Percentiles rank a stretch among this genome's conserved stretches.
Evolutionary conservation across 2,113 vertebrate species (phyloP).

Genomic region (Bubo bubo): DNA sequence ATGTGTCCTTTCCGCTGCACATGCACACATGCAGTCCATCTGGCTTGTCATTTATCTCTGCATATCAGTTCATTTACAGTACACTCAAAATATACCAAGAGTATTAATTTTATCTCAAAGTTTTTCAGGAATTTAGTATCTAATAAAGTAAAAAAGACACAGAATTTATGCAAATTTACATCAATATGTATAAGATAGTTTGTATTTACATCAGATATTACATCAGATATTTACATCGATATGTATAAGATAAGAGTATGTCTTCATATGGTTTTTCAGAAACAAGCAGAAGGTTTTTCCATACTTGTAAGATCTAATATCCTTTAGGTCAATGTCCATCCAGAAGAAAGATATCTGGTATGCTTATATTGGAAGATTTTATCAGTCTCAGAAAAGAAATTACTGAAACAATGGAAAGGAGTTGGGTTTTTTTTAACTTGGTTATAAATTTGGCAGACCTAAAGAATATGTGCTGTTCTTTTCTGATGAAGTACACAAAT

Average conservation of each 20-base stretch:
- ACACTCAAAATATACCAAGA: background rate
- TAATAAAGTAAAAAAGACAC: background rate
- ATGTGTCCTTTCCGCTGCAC: background rate
- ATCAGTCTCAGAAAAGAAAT: background rate
- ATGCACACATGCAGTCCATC: background rate
- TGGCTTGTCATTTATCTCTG: background rate
- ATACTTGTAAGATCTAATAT: background rate
- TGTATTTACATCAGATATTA: too few species aligned
- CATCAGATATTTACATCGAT: background rate
- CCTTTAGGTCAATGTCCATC: background rate
- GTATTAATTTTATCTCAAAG: background rate
- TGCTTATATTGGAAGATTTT: background rate
- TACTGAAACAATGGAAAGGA: background rate
- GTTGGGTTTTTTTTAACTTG: background rate
- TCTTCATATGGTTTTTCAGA: background rate
- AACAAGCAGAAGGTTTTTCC: background rate
- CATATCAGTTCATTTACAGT: background rate
- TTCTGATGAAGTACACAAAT: slow-evolving; percentile 1
- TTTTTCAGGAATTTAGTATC: background rate
- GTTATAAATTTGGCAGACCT: background rate
- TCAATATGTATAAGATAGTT: background rate
- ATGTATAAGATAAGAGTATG: background rate
- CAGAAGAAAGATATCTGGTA: background rate
- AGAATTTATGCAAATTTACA: background rate
- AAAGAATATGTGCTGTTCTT: background rate